Conservation (phyloP, 2,888 invertebrate genomes). For the Drosophila mercatorum region DNA sequence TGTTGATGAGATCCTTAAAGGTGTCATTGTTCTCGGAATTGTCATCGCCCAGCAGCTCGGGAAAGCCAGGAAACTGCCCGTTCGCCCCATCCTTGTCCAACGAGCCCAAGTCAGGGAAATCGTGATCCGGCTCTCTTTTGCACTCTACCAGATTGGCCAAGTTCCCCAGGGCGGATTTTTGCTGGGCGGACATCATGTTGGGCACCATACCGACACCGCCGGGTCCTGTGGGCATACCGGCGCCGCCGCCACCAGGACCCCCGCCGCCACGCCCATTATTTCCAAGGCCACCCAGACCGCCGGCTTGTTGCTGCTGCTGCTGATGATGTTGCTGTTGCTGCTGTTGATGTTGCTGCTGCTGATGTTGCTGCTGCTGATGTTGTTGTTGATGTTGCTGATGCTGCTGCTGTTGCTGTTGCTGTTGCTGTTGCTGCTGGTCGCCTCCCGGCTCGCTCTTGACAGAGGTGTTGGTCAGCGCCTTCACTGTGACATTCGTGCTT, state of each 20-base stretch:
- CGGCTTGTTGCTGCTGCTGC: conserved; percentile 76
- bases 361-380: conserved; percentile 32
- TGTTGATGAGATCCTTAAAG: conserved; percentile 94
- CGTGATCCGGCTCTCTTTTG: conserved; percentile 93
- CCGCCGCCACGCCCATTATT: conserved; percentile 76
- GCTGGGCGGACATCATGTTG: conserved; percentile 74
- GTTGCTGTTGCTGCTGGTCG: conserved; percentile 42
- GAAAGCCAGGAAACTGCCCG: conserved; percentile 91
- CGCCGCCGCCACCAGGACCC: conserved; percentile 68
- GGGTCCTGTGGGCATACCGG: conserved; percentile 54
- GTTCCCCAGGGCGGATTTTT: conserved; percentile 85
- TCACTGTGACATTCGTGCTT: conserved; percentile 96
- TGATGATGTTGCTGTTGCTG: conserved; percentile 60
- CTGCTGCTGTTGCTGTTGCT: conserved; percentile 27
- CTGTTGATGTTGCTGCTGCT: conserved; percentile 36
- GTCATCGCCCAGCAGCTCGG: conserved; percentile 93
- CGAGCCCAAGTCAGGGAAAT: conserved; percentile 94
- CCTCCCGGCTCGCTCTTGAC: conserved; percentile 84
- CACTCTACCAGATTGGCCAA: conserved; percentile 91
- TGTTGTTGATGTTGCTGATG: conserved; percentile 41
- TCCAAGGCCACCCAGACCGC: conserved; percentile 78
- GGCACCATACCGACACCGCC: conserved; percentile 71
- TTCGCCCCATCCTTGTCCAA: conserved; percentile 92
- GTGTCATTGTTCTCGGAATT: conserved; percentile 92
- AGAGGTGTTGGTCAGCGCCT: conserved; percentile 89